A percentile compares a stretch with the other conserved stretches of the same genome.
These are phyloP conservation scores for Limnephilus marmoratus DNA, from an alignment of 2,888 invertebrate species.

Conservation along the genomic window DNA sequence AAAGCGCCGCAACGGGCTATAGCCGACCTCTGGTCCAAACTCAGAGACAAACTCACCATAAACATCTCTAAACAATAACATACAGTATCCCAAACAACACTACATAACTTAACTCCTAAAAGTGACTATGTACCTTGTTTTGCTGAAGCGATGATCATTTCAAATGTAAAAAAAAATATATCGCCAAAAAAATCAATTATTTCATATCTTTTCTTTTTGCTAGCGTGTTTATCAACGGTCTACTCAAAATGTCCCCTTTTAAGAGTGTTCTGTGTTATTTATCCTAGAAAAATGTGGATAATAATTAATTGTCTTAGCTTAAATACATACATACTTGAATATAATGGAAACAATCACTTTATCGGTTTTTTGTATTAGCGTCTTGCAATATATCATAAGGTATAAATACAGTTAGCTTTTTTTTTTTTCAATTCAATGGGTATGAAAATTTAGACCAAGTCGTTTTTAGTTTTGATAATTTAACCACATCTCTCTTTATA, in stretches of 20 bases:
- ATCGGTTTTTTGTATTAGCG: neutral
- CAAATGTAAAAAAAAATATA: neutral
- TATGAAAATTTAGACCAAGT: conserved; percentile 4
- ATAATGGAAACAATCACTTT: conserved; percentile 33
- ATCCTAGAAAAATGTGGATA: conserved; percentile 26
- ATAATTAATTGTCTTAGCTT: conserved; percentile 3
- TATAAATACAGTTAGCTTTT: neutral
- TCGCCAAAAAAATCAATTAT: neutral
- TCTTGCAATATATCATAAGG: conserved; percentile 9
- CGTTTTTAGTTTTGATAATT: conserved; percentile 9
- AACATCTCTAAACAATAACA: neutral
- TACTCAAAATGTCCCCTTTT: neutral
- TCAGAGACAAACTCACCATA: conserved; percentile 6
- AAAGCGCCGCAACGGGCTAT: conserved; percentile 24
- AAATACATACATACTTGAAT: neutral
- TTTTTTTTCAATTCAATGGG: neutral
- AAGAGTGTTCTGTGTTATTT: conserved; percentile 7
- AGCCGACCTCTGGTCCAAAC: conserved; percentile 1
- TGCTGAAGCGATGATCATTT: neutral
- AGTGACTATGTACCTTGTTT: neutral
- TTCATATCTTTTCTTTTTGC: neutral
- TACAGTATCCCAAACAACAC: neutral
- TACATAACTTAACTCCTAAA: neutral
- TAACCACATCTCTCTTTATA: neutral
- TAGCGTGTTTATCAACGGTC: neutral